Evolutionary conservation across 53 echinoderm and acorn worm species (phyloP), one percentile per base, ranked within the genome.

Genomic region (Hippasteria phrygiana): DNA sequence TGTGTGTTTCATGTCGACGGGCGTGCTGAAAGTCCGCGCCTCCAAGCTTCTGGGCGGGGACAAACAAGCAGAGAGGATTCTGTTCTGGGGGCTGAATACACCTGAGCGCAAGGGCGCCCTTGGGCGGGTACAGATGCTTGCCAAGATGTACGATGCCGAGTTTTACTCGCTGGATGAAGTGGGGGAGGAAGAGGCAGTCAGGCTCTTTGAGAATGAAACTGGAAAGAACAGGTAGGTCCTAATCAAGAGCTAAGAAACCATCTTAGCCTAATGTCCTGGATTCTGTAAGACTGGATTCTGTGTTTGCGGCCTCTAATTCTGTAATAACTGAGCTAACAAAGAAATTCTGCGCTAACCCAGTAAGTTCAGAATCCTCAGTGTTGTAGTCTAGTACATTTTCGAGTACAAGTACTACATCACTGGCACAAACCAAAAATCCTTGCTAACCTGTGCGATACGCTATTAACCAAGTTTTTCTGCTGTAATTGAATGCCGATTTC

Each of bases 141-240:
- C 91, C 32, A 74, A 88, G 54, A 34, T 62, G n/a, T 93, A 87
- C 88, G 91, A 92, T 31, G 74, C 87, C 26, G 92, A 93, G 73
- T 97, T 92, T 77, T 97, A 92, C 71, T 90, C 90, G 8, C 73
- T 95, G 82, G 97, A 97, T 29, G 88, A 90, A 11, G 43, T 64
- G 0, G 97, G 97, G 48, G 97, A 97, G 70, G 63, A 88, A 82
- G 91, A 93, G 82, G 92, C 93, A 14, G 97, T 90, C 70, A 76
- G 73, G 35, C 89, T 99, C 43, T 99, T 99, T 90, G 94, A 99
- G 78, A 91, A 75, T 42, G 99, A 96, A 89, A 99, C 99, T 12
- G 99, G 99, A 14, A 96, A 96, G 59, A 93, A 76, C 86, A 99
- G 93, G 99, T 99, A 80, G 28, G 59, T 26, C n/a, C 17, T 7